Conservation (phyloP, 1,140 invertebrate species). For the Bombus superbus region DNA sequence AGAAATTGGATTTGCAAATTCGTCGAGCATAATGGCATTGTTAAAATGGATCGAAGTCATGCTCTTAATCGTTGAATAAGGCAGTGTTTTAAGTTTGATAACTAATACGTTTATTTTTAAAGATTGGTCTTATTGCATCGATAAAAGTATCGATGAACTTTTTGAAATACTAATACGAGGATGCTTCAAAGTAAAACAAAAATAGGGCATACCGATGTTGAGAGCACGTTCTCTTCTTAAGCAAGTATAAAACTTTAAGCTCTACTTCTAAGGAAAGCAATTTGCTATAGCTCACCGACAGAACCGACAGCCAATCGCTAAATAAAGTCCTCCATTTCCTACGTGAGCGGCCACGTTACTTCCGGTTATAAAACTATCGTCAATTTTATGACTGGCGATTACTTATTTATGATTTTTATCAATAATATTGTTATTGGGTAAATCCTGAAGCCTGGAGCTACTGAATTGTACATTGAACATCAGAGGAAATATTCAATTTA, state of each 20-base stretch:
- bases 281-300: conserved; percentile 1
- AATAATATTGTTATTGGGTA: background rate
- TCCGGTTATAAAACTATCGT: background rate
- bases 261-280: background rate
- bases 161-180: background rate
- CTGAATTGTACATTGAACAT: background rate
- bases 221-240: background rate
- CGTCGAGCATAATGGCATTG: no score
- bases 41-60: no score
- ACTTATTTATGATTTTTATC: background rate
- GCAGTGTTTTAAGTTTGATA: background rate
- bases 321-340: conserved; percentile 1
- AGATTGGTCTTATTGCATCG: background rate
- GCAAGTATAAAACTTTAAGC: conserved; percentile 5
- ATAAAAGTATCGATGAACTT: background rate
- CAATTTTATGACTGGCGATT: background rate
- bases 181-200: background rate
- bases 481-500: background rate
- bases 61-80: background rate
- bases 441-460: background rate
- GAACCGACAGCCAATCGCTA: background rate
- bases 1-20: no score
- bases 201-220: background rate
- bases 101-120: background rate
- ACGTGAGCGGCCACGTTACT: background rate